phyloP scores from a whole-genome alignment of 2,888 invertebrate genomes.

The Agonum fuliginosum region DNA sequence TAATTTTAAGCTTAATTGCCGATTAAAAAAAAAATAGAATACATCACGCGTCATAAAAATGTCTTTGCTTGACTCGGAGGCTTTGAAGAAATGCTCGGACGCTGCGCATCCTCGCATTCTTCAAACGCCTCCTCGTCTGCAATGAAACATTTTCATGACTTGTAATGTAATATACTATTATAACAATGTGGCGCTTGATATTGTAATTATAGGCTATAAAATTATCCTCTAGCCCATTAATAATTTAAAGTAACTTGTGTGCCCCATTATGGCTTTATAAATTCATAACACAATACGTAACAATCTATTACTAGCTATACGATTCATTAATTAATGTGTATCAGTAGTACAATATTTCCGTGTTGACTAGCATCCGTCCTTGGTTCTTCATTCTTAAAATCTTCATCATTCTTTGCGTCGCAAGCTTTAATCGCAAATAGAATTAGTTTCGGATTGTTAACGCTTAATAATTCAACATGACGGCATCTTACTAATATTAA shows the following conservation, averaged over 20 bases:
- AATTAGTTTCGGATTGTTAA: constrained; percentile 31
- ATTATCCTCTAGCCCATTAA: constrained; percentile 11
- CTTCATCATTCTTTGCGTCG: neutral
- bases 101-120: too few relatives aligned
- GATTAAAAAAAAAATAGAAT: too few relatives aligned
- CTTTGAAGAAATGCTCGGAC: too few relatives aligned
- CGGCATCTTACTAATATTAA: neutral
- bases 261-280: constrained; percentile 6
- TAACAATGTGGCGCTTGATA: neutral
- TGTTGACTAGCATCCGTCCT: constrained; percentile 6
- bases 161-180: too few relatives aligned
- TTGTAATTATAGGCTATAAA: too few relatives aligned
- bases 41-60: too few relatives aligned
- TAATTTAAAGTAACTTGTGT: constrained; percentile 28
- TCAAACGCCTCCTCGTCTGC: too few relatives aligned
- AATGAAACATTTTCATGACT: too few relatives aligned
- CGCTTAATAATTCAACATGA: neutral
- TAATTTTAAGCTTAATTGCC: too few relatives aligned
- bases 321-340: constrained; percentile 26
- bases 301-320: constrained; percentile 8
- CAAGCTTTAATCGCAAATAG: constrained; percentile 1
- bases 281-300: constrained; percentile 23
- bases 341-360: constrained; percentile 15
- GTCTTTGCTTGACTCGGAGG: too few relatives aligned
- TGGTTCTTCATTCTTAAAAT: constrained; percentile 16